phyloP scores from a whole-genome alignment of 2,797 vertebrate species.

The Pteropus rufus region DNA sequence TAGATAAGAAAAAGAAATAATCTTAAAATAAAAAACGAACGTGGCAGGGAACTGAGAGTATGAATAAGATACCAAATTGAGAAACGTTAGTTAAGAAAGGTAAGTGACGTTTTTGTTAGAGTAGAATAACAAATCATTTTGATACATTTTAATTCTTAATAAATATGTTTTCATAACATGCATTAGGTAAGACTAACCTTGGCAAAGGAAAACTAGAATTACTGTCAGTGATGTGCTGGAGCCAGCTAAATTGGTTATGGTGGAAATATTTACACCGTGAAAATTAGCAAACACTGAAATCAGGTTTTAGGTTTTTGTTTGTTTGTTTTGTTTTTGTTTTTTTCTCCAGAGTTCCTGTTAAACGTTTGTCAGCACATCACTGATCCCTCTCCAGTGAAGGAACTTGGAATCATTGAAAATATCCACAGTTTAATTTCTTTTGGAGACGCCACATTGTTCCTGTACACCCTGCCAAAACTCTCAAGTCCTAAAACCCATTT shows the following conservation, averaged over 20 bases:
- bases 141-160: neutral
- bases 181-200: neutral
- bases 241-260: neutral
- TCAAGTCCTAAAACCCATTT: neutral
- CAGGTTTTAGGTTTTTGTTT: neutral
- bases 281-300: slow-evolving; percentile 17
- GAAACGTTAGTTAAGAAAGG: neutral
- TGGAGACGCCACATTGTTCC: neutral
- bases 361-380: neutral
- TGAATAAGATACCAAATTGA: neutral
- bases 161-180: neutral
- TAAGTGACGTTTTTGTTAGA: neutral
- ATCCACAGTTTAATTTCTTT: neutral
- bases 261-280: neutral
- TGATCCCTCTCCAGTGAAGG: neutral
- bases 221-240: neutral
- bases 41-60: neutral
- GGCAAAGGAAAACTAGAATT: neutral
- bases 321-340: neutral
- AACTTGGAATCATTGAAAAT: neutral
- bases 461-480: neutral
- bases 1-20: neutral
- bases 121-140: neutral
- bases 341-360: neutral
- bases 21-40: neutral